Conservation (phyloP, 2,113 vertebrate genomes). For the Ceuthmochares aereus region DNA sequence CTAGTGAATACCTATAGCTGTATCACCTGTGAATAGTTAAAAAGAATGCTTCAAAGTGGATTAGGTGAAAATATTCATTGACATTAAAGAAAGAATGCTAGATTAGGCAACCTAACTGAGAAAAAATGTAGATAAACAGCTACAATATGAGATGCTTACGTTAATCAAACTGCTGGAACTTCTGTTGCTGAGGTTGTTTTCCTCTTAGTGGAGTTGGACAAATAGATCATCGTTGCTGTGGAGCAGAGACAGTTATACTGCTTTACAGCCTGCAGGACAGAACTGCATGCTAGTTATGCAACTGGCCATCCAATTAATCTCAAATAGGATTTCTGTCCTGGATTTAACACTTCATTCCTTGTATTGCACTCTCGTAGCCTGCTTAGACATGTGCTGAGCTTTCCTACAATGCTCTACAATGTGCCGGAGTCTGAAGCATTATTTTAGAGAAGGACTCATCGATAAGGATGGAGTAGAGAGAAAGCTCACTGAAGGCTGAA, state of each 20-base stretch:
- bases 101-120: not conserved
- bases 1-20: not conserved
- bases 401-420: not conserved
- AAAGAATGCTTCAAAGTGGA: not conserved
- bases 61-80: not conserved
- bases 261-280: not conserved
- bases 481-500: constrained; percentile 5
- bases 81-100: not conserved
- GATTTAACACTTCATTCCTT: not conserved
- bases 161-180: not conserved
- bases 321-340: not conserved
- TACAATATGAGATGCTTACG: not conserved
- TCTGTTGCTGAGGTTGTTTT: not conserved
- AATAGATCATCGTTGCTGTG: not conserved
- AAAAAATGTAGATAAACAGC: not conserved
- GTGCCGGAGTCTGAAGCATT: not conserved
- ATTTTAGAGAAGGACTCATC: not conserved
- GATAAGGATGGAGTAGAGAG: not conserved
- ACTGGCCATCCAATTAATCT: not conserved
- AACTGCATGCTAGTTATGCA: not conserved
- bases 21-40: not conserved
- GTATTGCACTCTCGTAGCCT: not conserved
- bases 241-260: not conserved
- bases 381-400: not conserved
- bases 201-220: not conserved